Base-by-base conservation (phyloP, 2,113 vertebrate genomes). In the Colossoma macropomum region DNA sequence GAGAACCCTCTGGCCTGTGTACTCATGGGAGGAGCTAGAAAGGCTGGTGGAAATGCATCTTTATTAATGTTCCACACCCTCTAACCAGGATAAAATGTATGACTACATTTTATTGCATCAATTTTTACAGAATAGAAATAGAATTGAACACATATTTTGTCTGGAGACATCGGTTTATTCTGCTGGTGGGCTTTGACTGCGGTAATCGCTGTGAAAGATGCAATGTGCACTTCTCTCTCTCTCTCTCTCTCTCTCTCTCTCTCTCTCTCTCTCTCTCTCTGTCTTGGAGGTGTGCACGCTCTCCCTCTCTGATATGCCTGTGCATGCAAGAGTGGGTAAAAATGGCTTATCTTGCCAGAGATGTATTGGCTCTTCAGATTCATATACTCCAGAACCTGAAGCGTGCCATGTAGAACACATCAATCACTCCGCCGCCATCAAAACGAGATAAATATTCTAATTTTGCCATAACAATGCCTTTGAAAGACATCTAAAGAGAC, bases 361-460 rank as follows among this genome's bases (percentile, higher is more conserved):
- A 93, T 92, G 91, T 90, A 93, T 92, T 83, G 90, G 77, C 91
- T 91, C 92, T 94, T 93, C 92, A 93, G 87, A 94, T 93, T 94
- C 93, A 92, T 89, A 89, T 85, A 93, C 92, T 93, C 92, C 91
- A 92, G 90, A 93, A 82, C 83, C 87, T 78, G 76, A 86, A 88
- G 91, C 89, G 86, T 92, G 77, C 45, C 84, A 77, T 81, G 85
- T 84, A 75, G 85, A 72, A 85, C 82, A 77, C 87, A 90, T 90
- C 81, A 86, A 86, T 90, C 86, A 87, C 77, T 48, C 69, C 11
- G 34, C 48, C 81, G 87, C 89, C 88, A 84, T 91, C 91, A 91
- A 84, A 93, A 92, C 89, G 89, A 92, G 92, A 89, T 86, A 93
- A 91, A 92, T 92, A 91, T 93, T 93, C 84, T 75, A 79, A 93